Evolutionary conservation across 2,113 vertebrate genomes (phyloP).

Genomic region (Candoia aspera): DNA sequence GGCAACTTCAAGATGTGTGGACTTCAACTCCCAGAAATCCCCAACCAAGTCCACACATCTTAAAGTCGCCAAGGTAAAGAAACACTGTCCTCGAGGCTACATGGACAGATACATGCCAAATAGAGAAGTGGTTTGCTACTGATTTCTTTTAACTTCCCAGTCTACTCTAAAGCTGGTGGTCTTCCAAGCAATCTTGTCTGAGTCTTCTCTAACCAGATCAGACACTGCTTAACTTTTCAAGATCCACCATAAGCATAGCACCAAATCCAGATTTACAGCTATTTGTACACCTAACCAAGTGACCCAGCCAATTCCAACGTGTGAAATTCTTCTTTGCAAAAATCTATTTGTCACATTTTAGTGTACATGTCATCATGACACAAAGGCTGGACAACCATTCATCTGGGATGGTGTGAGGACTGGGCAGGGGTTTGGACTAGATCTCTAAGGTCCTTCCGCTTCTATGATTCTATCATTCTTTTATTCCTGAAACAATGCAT

Average conservation of each 20-base stretch:
- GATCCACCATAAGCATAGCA: too few relatives aligned
- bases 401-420: too few relatives aligned
- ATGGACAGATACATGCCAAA: neutral
- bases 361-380: neutral
- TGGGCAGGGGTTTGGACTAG: too few relatives aligned
- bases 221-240: neutral
- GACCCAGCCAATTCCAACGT: too few relatives aligned
- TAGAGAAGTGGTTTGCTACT: neutral
- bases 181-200: neutral
- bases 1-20: too few relatives aligned
- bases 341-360: neutral
- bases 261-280: neutral
- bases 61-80: too few relatives aligned
- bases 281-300: neutral
- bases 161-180: neutral
- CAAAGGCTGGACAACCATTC: neutral
- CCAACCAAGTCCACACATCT: too few relatives aligned
- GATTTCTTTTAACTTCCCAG: neutral
- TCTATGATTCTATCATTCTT: too few relatives aligned
- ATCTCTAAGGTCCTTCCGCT: too few relatives aligned
- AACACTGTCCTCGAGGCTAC: neutral
- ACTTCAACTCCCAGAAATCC: too few relatives aligned
- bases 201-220: neutral
- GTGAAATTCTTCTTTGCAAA: neutral
- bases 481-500: too few relatives aligned